These are phyloP conservation scores for Carcharodon carcharias DNA, from an alignment of 2,797 vertebrate species.

Conservation along the genomic window DNA sequence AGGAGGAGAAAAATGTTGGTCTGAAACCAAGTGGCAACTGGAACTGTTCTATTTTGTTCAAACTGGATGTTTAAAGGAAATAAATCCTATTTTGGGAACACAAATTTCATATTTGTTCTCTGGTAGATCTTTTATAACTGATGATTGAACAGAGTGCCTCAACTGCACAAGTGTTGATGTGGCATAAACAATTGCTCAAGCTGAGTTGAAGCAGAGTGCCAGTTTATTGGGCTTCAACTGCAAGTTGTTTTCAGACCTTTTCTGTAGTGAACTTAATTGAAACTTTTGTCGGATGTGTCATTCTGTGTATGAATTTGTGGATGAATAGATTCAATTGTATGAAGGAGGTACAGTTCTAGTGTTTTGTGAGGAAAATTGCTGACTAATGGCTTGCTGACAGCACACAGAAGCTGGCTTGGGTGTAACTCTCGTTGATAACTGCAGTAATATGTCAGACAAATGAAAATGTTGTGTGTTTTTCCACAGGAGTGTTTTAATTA, in stretches of 20 bases:
- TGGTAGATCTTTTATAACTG: neutral
- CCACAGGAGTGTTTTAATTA: neutral
- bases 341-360: neutral
- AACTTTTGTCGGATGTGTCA: neutral
- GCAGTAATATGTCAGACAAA: neutral
- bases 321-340: neutral
- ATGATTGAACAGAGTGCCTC: neutral
- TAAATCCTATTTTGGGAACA: neutral
- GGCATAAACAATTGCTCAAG: neutral
- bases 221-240: neutral
- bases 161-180: neutral
- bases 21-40: no score
- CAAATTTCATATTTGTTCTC: neutral
- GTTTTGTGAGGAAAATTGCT: neutral
- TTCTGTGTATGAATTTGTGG: neutral
- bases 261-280: neutral
- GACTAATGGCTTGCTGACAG: neutral
- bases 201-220: neutral
- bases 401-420: neutral
- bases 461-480: neutral
- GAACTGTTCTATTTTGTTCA: neutral
- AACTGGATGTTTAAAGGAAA: neutral
- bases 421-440: neutral
- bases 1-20: neutral
- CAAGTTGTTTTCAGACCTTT: neutral